Evolutionary conservation across 2,113 vertebrate genomes (phyloP), one percentile per base, ranked within the genome.

Genomic region (Centropus bengalensis): DNA sequence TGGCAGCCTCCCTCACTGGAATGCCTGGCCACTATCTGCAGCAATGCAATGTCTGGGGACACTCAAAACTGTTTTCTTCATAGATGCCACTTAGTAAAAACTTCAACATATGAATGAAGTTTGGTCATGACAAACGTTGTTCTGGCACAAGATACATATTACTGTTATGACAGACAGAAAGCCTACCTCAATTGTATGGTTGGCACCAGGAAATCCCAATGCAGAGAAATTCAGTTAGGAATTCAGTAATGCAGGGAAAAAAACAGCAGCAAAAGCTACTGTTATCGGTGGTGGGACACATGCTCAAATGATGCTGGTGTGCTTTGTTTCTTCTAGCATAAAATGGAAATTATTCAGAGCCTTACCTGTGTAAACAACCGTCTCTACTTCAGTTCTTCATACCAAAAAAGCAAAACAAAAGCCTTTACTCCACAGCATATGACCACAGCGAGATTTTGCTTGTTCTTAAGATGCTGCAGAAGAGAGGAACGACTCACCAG

Each of bases 401-500:
- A 7, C 5, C 36, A 74, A 33, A 38, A 45, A 63, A 27, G 21
- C 44, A 60, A 73, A 92, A 55, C 23, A 66, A 74, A 10, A 78
- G 5, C 21, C 7, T 82, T 82, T 58, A 75, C 10, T 59, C 54
- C 36, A 40, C 12, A 36, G 21, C 14, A 8, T 24, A 20, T 0
- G 2, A 56, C 30, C 42, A 42, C 27, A 55, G 36, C 1, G 1
- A 8, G 0, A 75, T 54, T 82, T 14, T 23, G 19, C 5, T 55
- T 51, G 8, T 24, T 89, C 67, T 67, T 22, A 33, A 69, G 26
- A 66, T 27, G 26, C 13, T 79, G 71, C 3, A 38, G 23, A 67
- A 12, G 17, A 49, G 8, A 68, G 22, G 26, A 59, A 32, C 1
- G 0, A 11, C 12, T 49, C n/a, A 6, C 28, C 23, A 36, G 0